Evolutionary conservation across 2,888 invertebrate genomes (phyloP), one percentile per base, ranked within the genome.

Genomic region (Ligdia adustata): DNA sequence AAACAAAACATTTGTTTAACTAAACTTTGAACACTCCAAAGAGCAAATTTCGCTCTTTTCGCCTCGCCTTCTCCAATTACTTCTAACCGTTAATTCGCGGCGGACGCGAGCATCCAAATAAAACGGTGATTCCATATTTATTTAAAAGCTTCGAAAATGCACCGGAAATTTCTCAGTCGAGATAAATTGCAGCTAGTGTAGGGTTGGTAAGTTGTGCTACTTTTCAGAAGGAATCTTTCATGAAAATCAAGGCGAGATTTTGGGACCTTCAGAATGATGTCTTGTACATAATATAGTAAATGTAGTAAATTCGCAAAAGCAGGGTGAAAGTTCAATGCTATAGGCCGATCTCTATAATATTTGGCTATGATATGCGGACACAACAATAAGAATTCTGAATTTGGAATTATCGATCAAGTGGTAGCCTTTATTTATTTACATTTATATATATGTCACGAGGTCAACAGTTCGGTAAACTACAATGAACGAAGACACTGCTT

Each of bases 101-200:
- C 32, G 29, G 12, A 29, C 33, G 42, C 43, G 28, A 33, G 38
- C 28, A 27, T 34, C 28, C 34, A 31, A 54, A 52, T 50, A 42
- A 50, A 57, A 51, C 48, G 16, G 38, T 43, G 34, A 34, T 50
- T 50, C 22, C 33, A 45, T 52, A 54, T 57, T 64, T 54, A 51
- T 55, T 52, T 55, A 34, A 45, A 44, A 29, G 49, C 50, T 58
- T 55, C 48, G 28, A 52, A 56, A 64, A 57, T 45, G 57, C 57
- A 53, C 39, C 50, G 52, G 55, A 59, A 57, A 57, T 55, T 56
- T 51, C 57, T 55, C 49, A 50, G 37, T 55, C 40, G 47, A 44
- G 28, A 50, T 54, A 57, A 57, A 54, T 52, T 52, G 44, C 41
- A 20, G 29, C 39, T 27, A 49, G 41, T 29, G 40, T 31, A 20